Base-by-base conservation (phyloP, 1,140 invertebrate genomes). In the Drosophila ercepeae region DNA sequence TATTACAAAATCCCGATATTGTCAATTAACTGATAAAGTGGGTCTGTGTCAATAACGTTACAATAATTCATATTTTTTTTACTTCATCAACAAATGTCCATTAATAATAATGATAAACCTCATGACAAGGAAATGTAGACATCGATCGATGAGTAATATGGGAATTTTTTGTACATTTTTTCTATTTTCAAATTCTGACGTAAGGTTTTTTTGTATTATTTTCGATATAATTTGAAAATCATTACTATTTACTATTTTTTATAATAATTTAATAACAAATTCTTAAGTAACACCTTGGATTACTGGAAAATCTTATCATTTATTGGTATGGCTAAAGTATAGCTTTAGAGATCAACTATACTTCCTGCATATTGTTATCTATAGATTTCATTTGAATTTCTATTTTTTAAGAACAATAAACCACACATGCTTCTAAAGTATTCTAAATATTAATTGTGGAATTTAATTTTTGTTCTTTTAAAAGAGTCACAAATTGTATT, bases 21-120 rank as follows among this genome's bases (percentile, higher is more conserved):
- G 51, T 36, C 45, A 61, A 53, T 48, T 55, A 84, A 45, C 72
- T 68, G 64, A 84, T 78, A 54, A 78, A 48, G 41, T 67, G 45
- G 3, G 16, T 27, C 3, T 21, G 44, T 53, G 46, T 57, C 51
- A 13, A n/a, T 21, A 18, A 16, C 45, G 45, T 64, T 55, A 61
- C 44, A 61, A 3, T 34, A 16, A 11, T 13, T 46, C 60, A 34
- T n/a, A 34, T 34, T 19, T 71, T 48, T 42, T 64, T 19, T 19
- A 44, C 16, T 49, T 46, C 42, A 27, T 45, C 25, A 23, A 13
- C 19, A 52, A 32, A 39, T 16, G 14, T 21, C 4, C 16, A 36
- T 32, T 27, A 45, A 51, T 51, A 21, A 23, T 29, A 25, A 19
- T 46, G 42, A 48, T 32, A 61, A 27, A 39, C 25, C 57, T 19